A percentile compares a stretch with the other conserved stretches of the same genome.
phyloP scores from a whole-genome alignment of 2,888 invertebrate genomes.

The Entomobrya multifasciata region DNA sequence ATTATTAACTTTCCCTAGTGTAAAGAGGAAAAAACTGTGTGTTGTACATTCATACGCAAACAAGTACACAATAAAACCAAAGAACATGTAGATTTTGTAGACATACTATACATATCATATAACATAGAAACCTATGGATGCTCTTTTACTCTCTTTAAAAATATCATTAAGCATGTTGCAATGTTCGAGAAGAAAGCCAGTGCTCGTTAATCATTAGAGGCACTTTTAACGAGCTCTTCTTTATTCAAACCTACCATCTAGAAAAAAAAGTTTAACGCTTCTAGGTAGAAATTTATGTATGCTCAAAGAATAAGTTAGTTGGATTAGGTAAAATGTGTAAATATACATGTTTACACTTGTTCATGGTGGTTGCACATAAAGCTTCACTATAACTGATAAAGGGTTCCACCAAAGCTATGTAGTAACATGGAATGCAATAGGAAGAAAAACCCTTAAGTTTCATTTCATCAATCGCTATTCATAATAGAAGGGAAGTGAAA shows the following conservation, averaged over 20 bases:
- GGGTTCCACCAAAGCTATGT: background rate
- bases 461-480: conserved; percentile 14
- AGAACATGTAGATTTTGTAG: no score
- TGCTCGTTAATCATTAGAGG: conserved; percentile 57
- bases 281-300: no score
- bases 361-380: no score
- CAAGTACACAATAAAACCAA: no score
- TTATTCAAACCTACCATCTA: background rate
- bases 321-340: conserved; percentile 2
- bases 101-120: no score
- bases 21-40: background rate
- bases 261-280: background rate
- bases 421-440: background rate
- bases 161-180: conserved; percentile 30
- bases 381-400: no score
- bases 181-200: conserved; percentile 34
- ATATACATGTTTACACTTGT: conserved; percentile 1
- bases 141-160: no score
- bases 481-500: background rate
- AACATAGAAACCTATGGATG: no score
- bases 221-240: conserved; percentile 30
- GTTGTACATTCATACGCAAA: no score
- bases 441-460: background rate
- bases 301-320: background rate
- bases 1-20: background rate